phyloP scores from a whole-genome alignment of 1,140 invertebrate species.

The Drosophila baimaii region DNA sequence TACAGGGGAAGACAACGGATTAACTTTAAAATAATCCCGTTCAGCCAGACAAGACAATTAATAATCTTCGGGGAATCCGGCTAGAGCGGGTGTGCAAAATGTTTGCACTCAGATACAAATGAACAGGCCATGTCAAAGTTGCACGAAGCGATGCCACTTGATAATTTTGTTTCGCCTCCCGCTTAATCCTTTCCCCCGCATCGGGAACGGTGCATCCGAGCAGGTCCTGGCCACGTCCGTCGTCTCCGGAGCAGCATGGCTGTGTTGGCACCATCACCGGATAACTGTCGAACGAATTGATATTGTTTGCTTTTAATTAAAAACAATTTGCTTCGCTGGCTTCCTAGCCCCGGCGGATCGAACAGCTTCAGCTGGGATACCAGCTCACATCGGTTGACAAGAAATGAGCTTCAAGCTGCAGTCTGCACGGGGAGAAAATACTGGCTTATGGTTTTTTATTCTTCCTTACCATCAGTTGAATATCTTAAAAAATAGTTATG shows the following conservation, averaged over 20 bases:
- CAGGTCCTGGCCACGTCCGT: constrained; percentile 13
- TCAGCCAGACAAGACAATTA: constrained; percentile 70
- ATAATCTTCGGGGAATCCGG: constrained; percentile 41
- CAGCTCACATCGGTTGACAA: constrained; percentile 30
- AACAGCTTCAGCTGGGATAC: constrained; percentile 22
- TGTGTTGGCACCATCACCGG: constrained; percentile 76
- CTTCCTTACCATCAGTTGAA: background rate
- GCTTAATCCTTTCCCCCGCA: constrained; percentile 61
- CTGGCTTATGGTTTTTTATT: background rate
- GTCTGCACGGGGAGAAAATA: constrained; percentile 11
- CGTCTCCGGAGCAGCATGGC: constrained; percentile 24
- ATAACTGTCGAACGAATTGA: constrained; percentile 82
- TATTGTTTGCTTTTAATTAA: constrained; percentile 83
- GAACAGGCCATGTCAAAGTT: constrained; percentile 64
- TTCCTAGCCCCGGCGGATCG: constrained; percentile 68
- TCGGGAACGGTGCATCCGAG: constrained; percentile 33
- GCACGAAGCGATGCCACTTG: constrained; percentile 29
- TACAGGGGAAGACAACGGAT: constrained; percentile 14
- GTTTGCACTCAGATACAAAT: constrained; percentile 56
- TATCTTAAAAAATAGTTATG: too few relatives aligned
- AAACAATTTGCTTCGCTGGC: constrained; percentile 82
- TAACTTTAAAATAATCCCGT: constrained; percentile 55
- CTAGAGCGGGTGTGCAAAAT: constrained; percentile 30
- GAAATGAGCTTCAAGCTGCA: constrained; percentile 19
- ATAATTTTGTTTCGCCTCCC: constrained; percentile 39